Percentiles rank a stretch among this genome's conserved stretches.
Conservation (phyloP, 2,888 invertebrate species). For the Mesorhabditis sp. region DNA sequence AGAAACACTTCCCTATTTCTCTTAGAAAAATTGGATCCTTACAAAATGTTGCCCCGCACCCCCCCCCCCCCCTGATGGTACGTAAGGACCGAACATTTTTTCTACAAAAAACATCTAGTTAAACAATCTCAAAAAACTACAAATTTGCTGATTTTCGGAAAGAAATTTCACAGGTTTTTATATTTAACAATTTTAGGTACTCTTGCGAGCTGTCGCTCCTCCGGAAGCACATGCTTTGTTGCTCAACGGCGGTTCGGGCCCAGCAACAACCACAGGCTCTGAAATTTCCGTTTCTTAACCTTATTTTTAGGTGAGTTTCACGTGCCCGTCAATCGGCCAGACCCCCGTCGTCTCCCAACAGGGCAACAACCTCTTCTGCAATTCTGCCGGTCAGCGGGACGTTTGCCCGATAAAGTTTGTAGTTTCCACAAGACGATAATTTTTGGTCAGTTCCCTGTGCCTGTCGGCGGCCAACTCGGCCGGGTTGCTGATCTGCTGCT, state of each 20-base stretch:
- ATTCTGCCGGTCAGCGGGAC: slow-evolving; percentile 21
- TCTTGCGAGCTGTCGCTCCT: not conserved
- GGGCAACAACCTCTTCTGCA: slow-evolving; percentile 36
- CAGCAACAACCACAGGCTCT: not conserved
- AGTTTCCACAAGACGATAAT: not conserved
- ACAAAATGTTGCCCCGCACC: no score
- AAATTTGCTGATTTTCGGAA: no score
- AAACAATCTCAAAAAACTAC: no score
- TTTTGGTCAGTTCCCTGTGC: slow-evolving; percentile 24
- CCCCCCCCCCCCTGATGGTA: no score
- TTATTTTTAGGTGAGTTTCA: slow-evolving; percentile 11
- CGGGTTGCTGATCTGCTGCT: slow-evolving; percentile 43
- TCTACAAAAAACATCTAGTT: no score
- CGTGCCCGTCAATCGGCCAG: slow-evolving; percentile 22
- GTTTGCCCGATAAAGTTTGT: slow-evolving; percentile 33
- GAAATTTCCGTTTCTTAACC: not conserved
- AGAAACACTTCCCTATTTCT: no score
- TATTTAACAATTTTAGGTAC: not conserved
- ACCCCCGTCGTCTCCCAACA: slow-evolving; percentile 22
- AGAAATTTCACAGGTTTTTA: no score
- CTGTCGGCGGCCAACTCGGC: slow-evolving; percentile 29
- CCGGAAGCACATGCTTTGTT: slow-evolving; percentile 5
- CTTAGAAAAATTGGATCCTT: no score
- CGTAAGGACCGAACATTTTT: no score
- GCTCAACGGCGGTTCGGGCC: slow-evolving; percentile 1